Evolutionary conservation across 2,797 vertebrate genomes (phyloP).

Genomic region (Darevskia nairensis): DNA sequence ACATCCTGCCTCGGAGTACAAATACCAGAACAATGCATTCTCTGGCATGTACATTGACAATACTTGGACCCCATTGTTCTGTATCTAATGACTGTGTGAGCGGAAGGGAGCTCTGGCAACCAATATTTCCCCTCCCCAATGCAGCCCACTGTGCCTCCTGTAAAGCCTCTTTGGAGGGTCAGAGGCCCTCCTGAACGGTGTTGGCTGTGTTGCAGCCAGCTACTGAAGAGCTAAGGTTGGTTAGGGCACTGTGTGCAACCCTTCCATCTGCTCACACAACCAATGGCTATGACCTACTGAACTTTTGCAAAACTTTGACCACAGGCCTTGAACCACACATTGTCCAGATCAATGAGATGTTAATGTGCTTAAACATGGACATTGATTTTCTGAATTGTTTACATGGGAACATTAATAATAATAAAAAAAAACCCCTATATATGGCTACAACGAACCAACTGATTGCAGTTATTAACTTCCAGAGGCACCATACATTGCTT

Average conservation of each 20-base stretch:
- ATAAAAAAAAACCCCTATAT: no score
- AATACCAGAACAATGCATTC: not conserved
- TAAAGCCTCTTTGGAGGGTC: not conserved
- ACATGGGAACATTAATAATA: not conserved
- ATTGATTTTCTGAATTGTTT: not conserved
- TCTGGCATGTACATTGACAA: no score
- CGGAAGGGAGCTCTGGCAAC: not conserved
- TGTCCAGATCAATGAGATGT: not conserved
- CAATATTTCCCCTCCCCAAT: not conserved
- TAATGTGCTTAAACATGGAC: not conserved
- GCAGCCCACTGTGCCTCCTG: not conserved
- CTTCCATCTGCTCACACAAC: not conserved
- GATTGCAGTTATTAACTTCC: not conserved
- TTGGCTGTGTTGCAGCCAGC: not conserved
- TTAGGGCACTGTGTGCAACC: not conserved
- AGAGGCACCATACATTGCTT: not conserved
- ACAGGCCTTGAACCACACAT: not conserved
- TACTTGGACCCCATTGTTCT: not conserved
- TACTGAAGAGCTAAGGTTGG: not conserved
- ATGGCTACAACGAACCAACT: not conserved
- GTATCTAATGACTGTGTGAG: not conserved
- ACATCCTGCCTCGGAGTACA: not conserved
- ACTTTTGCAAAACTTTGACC: not conserved
- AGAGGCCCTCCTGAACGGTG: no score
- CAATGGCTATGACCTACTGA: not conserved